A percentile compares a stretch with the other conserved stretches of the same genome.
These are phyloP conservation scores for Tenthredo mesomela DNA, from an alignment of 2,888 invertebrate species.

Conservation along the genomic window DNA sequence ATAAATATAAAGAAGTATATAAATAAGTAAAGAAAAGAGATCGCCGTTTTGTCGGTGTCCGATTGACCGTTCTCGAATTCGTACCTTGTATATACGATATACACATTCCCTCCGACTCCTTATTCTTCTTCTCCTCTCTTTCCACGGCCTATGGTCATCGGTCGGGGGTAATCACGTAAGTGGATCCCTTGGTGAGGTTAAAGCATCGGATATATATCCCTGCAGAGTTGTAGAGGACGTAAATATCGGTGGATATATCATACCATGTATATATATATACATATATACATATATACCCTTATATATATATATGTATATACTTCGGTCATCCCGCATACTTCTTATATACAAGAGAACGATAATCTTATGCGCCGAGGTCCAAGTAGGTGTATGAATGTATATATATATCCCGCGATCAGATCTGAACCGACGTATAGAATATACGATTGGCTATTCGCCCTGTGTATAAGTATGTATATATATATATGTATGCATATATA, in stretches of 20 bases:
- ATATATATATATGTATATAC: neutral
- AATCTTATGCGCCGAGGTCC: slow-evolving; percentile 10
- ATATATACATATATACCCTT: neutral
- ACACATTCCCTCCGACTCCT: neutral
- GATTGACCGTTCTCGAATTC: slow-evolving; percentile 41
- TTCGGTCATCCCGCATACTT: slow-evolving; percentile 6
- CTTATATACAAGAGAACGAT: neutral
- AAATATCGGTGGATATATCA: neutral
- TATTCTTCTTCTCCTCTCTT: neutral
- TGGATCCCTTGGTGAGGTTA: slow-evolving; percentile 45
- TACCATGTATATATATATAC: neutral
- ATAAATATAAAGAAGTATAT: neutral
- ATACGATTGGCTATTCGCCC: neutral
- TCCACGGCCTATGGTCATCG: neutral
- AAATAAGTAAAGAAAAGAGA: neutral
- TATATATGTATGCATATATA: neutral
- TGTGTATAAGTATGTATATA: neutral
- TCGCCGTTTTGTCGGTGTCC: slow-evolving; percentile 25
- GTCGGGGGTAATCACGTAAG: slow-evolving; percentile 54
- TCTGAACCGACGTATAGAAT: neutral
- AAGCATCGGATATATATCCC: slow-evolving; percentile 19
- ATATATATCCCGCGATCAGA: slow-evolving; percentile 3
- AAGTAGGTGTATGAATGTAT: neutral
- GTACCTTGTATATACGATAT: slow-evolving; percentile 14
- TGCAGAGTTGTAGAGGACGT: neutral